Conservation (phyloP, 1,140 invertebrate genomes). For the Scylla paramamosain region DNA sequence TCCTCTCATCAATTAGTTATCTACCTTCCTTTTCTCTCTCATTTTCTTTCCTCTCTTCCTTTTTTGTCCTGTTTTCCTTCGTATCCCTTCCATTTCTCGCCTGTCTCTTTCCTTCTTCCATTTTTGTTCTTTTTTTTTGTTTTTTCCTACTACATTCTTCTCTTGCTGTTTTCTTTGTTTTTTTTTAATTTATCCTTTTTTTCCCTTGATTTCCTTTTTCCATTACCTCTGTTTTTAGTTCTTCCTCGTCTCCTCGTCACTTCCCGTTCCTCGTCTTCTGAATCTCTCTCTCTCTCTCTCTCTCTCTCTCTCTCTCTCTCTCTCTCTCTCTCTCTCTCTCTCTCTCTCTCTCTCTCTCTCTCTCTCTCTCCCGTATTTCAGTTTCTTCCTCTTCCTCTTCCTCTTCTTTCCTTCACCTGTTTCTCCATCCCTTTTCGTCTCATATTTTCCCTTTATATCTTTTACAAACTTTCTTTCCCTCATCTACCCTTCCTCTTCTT, state of each 20-base stretch:
- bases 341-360: neutral
- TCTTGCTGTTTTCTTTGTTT: neutral
- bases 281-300: neutral
- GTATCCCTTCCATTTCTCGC: neutral
- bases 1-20: neutral
- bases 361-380: neutral
- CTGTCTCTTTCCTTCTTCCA: too few species aligned
- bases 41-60: neutral
- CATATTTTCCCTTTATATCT: too few species aligned
- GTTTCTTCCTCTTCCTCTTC: too few species aligned
- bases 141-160: neutral
- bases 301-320: too few species aligned
- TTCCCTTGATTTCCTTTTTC: too few species aligned
- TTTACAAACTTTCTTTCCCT: neutral
- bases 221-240: neutral
- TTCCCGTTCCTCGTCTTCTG: neutral
- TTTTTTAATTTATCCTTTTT: neutral
- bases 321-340: neutral
- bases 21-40: neutral
- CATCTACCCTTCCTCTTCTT: neutral
- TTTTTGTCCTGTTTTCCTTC: too few species aligned
- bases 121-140: neutral
- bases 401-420: too few species aligned
- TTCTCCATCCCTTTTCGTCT: too few species aligned
- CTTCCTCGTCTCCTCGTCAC: too few species aligned